These are phyloP conservation scores for Idris sp. DNA, from an alignment of 1,140 invertebrate species.

Conservation along the genomic window DNA sequence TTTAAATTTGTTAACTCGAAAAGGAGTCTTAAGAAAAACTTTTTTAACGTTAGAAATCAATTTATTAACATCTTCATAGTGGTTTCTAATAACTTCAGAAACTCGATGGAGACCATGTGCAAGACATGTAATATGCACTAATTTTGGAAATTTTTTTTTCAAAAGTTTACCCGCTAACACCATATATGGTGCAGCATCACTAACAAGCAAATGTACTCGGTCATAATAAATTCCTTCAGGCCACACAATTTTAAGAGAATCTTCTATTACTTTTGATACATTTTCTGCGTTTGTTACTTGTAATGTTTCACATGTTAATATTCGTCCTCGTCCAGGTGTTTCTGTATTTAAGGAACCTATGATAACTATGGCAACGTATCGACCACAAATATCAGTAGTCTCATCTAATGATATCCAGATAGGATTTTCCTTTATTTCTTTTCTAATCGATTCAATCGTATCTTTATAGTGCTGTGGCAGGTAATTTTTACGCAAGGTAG, in stretches of 20 bases:
- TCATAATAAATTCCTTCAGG: neutral
- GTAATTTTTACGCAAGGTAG: conserved; percentile 2
- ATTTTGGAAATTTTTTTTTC: conserved; percentile 7
- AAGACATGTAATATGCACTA: neutral
- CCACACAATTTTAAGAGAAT: conserved; percentile 1
- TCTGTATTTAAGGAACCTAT: neutral
- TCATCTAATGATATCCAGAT: conserved; percentile 3
- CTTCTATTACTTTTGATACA: neutral
- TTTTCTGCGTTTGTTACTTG: neutral
- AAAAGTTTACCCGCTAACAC: neutral
- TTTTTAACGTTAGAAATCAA: conserved; percentile 6
- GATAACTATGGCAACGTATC: neutral
- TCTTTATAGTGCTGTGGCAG: neutral
- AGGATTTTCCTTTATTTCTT: neutral
- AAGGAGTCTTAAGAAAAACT: neutral
- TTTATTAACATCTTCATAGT: neutral
- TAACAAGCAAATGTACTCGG: neutral
- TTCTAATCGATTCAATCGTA: neutral
- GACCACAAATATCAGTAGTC: neutral
- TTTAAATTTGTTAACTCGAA: neutral
- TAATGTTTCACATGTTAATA: neutral
- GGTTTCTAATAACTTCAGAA: neutral
- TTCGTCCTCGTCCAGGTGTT: neutral
- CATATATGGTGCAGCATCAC: conserved; percentile 2
- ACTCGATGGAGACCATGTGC: conserved; percentile 1